phyloP scores from a whole-genome alignment of 2,888 invertebrate genomes.

The Drosophila sordidula region DNA sequence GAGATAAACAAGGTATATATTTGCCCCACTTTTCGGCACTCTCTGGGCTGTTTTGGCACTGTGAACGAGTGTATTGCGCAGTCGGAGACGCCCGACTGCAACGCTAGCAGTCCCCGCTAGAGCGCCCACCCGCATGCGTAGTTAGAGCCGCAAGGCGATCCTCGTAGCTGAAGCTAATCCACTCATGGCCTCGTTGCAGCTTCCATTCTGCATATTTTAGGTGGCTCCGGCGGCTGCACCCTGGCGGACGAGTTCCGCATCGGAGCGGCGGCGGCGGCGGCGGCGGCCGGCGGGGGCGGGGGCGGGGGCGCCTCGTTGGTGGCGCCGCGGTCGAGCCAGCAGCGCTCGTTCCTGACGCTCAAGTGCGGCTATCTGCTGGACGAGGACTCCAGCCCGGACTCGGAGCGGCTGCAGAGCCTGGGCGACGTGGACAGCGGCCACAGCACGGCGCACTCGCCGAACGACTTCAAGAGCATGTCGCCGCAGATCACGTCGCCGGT shows the following conservation, averaged over 20 bases:
- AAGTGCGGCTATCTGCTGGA: conserved; percentile 91
- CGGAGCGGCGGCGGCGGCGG: conserved; percentile 52
- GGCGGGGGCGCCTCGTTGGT: conserved; percentile 40
- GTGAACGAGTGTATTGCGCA: too few species aligned
- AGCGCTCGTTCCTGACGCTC: conserved; percentile 88
- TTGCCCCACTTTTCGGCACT: too few species aligned
- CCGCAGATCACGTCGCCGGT: conserved; percentile 88
- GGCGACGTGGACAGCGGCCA: conserved; percentile 95
- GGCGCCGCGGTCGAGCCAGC: conserved; percentile 66
- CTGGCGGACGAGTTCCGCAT: conserved; percentile 86
- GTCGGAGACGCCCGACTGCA: too few species aligned
- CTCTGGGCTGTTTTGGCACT: too few species aligned
- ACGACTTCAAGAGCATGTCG: conserved; percentile 94
- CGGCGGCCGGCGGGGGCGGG: conserved; percentile 63
- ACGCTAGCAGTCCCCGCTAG: neutral
- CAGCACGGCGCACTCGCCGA: conserved; percentile 96
- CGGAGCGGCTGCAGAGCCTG: conserved; percentile 91
- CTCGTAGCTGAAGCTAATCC: conserved; percentile 66
- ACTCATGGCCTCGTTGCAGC: conserved; percentile 86
- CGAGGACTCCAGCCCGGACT: conserved; percentile 94
- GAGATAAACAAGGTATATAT: too few species aligned
- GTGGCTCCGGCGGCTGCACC: conserved; percentile 63
- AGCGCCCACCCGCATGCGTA: conserved; percentile 14
- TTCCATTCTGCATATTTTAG: conserved; percentile 87
- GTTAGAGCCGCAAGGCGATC: neutral